These are phyloP conservation scores for Pristionchus maxplancki DNA, from an alignment of 2,888 invertebrate species.

Conservation along the genomic window DNA sequence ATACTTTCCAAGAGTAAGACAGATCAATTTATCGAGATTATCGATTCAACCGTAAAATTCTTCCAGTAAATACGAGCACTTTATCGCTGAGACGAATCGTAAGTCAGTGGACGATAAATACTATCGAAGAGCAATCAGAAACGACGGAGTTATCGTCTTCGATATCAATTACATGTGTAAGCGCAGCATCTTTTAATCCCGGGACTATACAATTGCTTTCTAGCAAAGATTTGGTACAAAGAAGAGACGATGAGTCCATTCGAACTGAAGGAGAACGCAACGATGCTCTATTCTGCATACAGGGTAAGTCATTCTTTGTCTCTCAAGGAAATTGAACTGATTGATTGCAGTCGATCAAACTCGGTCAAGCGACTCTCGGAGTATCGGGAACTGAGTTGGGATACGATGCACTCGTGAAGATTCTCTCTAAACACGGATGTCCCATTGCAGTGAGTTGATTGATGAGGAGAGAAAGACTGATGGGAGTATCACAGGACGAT, in stretches of 20 bases:
- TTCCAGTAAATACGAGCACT: conserved; percentile 75
- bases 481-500: neutral
- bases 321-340: neutral
- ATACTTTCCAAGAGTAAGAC: conserved; percentile 8
- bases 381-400: conserved; percentile 50
- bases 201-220: conserved; percentile 39
- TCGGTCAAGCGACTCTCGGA: conserved; percentile 73
- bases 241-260: conserved; percentile 67
- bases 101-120: conserved; percentile 75
- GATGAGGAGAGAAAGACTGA: neutral
- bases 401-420: conserved; percentile 46
- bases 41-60: too few relatives aligned
- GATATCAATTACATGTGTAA: conserved; percentile 71
- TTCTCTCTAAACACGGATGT: conserved; percentile 45
- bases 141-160: conserved; percentile 72
- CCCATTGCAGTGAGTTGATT: neutral
- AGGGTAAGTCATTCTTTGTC: conserved; percentile 54
- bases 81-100: conserved; percentile 71
- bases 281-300: conserved; percentile 72
- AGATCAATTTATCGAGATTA: neutral
- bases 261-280: conserved; percentile 71
- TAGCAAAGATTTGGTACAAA: conserved; percentile 74
- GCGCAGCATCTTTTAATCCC: conserved; percentile 32
- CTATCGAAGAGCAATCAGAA: conserved; percentile 74
- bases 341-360: conserved; percentile 60